A percentile compares a stretch with the other conserved stretches of the same genome.
phyloP scores from a whole-genome alignment of 23 tunicate genomes.

The Diplosoma virens region DNA sequence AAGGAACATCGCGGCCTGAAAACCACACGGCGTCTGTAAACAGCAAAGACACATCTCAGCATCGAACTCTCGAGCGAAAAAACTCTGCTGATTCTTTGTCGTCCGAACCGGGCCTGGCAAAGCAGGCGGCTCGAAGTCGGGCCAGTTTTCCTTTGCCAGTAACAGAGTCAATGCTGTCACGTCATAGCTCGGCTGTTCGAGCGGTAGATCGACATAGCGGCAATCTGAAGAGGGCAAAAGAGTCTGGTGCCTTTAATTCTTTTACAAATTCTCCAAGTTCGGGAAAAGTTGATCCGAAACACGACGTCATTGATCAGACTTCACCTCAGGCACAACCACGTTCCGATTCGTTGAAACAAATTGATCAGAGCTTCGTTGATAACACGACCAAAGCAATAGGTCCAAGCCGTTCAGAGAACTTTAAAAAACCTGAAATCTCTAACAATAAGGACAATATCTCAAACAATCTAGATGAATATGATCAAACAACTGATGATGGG shows the following conservation, averaged over 20 bases:
- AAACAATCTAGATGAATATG: conserved; percentile 24
- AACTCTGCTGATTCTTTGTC: conserved; percentile 25
- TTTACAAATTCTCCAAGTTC: conserved; percentile 38
- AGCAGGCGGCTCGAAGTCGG: conserved; percentile 49
- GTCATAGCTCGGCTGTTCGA: conserved; percentile 78
- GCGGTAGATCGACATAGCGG: conserved; percentile 71
- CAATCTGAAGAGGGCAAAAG: conserved; percentile 51
- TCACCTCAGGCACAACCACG: conserved; percentile 14
- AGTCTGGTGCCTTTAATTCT: background rate
- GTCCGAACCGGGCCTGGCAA: conserved; percentile 33
- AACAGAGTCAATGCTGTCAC: conserved; percentile 41
- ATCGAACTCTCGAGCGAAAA: background rate
- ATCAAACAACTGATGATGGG: conserved; percentile 49
- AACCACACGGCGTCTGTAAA: too few relatives aligned
- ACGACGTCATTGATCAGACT: background rate
- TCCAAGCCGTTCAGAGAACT: conserved; percentile 2
- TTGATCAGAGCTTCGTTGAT: background rate
- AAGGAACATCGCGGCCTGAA: background rate
- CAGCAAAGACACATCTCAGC: background rate
- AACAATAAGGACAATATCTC: background rate
- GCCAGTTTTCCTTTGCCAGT: conserved; percentile 55
- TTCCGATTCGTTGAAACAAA: too few relatives aligned
- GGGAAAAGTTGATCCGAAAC: conserved; percentile 2
- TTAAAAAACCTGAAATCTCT: too few relatives aligned
- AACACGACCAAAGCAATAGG: background rate